phyloP scores from a whole-genome alignment of 2,797 vertebrate genomes.

The Anabas testudineus region DNA sequence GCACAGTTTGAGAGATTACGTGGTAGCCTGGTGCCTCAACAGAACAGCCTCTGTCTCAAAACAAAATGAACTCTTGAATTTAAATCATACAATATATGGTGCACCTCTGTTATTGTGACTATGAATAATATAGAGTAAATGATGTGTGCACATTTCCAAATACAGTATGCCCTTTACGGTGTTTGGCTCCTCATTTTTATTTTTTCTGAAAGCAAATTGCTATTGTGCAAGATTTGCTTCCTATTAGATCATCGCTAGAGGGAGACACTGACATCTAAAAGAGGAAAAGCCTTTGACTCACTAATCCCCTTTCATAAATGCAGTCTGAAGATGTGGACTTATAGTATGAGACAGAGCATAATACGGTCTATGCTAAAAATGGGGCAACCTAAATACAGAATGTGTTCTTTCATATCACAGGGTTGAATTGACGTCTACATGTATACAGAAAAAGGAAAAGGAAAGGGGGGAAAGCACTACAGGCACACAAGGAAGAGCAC shows the following conservation, averaged over 20 bases:
- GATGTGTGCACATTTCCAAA: neutral
- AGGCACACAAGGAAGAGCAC: conserved; percentile 62
- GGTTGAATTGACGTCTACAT: conserved; percentile 36
- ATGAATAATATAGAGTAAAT: neutral
- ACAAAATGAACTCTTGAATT: neutral
- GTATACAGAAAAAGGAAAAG: conserved; percentile 38
- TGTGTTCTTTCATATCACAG: conserved; percentile 30
- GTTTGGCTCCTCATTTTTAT: neutral
- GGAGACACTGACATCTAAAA: conserved; percentile 69
- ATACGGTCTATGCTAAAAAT: conserved; percentile 57
- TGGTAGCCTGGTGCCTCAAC: neutral
- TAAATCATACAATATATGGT: neutral
- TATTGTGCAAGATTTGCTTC: neutral
- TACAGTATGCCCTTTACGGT: neutral
- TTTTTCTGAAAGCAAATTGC: neutral
- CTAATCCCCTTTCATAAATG: conserved; percentile 67
- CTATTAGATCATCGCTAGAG: conserved; percentile 69
- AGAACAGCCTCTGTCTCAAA: neutral
- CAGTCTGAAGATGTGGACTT: conserved; percentile 59
- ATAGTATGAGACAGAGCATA: conserved; percentile 63
- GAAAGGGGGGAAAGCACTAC: conserved; percentile 43
- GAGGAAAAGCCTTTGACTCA: conserved; percentile 45
- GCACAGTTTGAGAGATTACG: conserved; percentile 5
- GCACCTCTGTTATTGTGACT: neutral
- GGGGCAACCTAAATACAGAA: conserved; percentile 43